phyloP scores from a whole-genome alignment of 2,113 vertebrate genomes.

The Theristicus caerulescens region DNA sequence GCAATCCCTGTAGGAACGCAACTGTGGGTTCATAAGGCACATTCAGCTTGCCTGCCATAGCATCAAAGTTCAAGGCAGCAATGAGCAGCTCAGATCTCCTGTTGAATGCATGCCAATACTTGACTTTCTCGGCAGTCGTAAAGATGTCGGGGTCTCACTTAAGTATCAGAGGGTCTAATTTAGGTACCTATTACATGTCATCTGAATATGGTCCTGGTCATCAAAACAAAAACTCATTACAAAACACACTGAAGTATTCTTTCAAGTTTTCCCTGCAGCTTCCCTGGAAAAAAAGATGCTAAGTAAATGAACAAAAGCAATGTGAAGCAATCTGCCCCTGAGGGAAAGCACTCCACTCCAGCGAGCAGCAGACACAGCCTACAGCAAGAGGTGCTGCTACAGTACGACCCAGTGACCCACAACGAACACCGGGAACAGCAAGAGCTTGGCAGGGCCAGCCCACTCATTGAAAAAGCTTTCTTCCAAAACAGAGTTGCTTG shows the following conservation, averaged over 20 bases:
- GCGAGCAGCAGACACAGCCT: background rate
- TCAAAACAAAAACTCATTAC: background rate
- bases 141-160: background rate
- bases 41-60: background rate
- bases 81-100: background rate
- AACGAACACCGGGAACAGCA: background rate
- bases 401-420: background rate
- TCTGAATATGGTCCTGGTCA: background rate
- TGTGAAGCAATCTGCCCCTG: background rate
- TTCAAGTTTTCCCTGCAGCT: background rate
- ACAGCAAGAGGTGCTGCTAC: background rate
- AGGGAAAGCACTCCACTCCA: background rate
- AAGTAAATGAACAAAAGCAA: background rate
- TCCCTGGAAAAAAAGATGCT: background rate
- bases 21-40: background rate
- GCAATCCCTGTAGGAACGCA: rapidly evolving
- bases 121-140: background rate
- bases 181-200: background rate
- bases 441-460: background rate
- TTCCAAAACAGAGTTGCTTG: slow-evolving; percentile 28
- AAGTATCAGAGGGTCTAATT: background rate
- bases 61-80: background rate
- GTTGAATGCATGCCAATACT: rapidly evolving
- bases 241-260: background rate
- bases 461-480: slow-evolving; percentile 31